Percentiles rank a stretch among this genome's conserved stretches.
Evolutionary conservation across 2,113 vertebrate species (phyloP).

Genomic region (Platysteira castanea): DNA sequence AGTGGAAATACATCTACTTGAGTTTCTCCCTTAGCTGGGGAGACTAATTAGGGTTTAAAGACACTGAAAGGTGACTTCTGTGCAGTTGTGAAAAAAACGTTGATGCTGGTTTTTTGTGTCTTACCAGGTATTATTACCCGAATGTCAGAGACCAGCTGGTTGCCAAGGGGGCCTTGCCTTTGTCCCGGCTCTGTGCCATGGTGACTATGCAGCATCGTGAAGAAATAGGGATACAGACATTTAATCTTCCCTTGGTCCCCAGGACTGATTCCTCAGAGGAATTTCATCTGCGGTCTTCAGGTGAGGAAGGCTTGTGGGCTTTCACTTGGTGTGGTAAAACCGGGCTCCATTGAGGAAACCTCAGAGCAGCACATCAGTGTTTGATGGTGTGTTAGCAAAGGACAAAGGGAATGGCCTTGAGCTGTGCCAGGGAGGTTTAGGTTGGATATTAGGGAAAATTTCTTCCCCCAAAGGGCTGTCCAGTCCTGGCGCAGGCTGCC

Average conservation of each 20-base stretch:
- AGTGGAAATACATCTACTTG: not conserved
- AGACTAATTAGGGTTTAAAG: not conserved
- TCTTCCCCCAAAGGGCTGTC: not conserved
- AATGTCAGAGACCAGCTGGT: constrained; percentile 94
- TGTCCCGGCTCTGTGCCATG: constrained; percentile 91
- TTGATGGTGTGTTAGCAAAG: not conserved
- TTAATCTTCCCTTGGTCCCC: constrained; percentile 84
- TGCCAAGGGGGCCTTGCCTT: constrained; percentile 83
- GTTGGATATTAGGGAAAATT: not conserved
- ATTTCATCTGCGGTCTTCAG: constrained; percentile 73
- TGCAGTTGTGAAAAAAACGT: not conserved
- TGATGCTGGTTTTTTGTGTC: not conserved
- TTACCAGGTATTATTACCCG: constrained; percentile 93
- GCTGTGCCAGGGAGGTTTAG: not conserved
- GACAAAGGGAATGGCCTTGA: not conserved
- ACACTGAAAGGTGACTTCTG: not conserved
- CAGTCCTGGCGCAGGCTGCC: not conserved
- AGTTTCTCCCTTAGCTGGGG: not conserved
- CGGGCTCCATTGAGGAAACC: not conserved
- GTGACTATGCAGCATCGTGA: constrained; percentile 85
- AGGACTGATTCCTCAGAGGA: constrained; percentile 64
- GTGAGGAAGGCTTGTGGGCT: constrained; percentile 59
- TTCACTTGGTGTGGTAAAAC: not conserved
- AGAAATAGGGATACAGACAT: constrained; percentile 78
- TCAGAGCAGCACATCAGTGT: not conserved